Evolutionary conservation across 2,113 vertebrate genomes (phyloP).

Genomic region (Anarrhichthys ocellatus): DNA sequence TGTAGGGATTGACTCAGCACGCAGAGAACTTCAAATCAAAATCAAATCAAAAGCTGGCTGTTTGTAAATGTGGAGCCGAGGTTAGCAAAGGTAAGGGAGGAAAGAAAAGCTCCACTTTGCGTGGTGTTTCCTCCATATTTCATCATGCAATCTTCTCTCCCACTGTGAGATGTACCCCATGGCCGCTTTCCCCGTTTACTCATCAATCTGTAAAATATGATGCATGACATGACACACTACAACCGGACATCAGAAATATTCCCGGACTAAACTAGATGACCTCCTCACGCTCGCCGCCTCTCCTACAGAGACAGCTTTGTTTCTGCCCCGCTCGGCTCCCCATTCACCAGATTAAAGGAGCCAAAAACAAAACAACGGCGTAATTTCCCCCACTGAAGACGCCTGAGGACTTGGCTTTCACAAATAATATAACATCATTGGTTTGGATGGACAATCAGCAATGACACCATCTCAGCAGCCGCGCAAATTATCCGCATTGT

Average conservation of each 20-base stretch:
- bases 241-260: conserved; percentile 29
- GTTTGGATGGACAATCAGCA: conserved; percentile 31
- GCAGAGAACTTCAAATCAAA: conserved; percentile 12
- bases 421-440: conserved; percentile 40
- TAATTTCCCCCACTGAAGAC: conserved; percentile 30
- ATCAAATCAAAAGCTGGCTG: conserved; percentile 29
- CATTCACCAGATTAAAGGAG: conserved; percentile 35
- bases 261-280: conserved; percentile 20
- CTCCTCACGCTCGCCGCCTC: conserved; percentile 5
- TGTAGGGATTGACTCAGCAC: conserved; percentile 29
- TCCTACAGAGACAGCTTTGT: not conserved
- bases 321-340: not conserved
- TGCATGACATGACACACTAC: conserved; percentile 8
- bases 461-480: conserved; percentile 20
- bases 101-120: conserved; percentile 34
- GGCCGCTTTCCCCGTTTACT: conserved; percentile 34
- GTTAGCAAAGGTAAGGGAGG: conserved; percentile 50
- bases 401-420: conserved; percentile 33
- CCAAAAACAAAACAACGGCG: conserved; percentile 5
- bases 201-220: conserved; percentile 47
- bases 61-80: conserved; percentile 37
- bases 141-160: conserved; percentile 73
- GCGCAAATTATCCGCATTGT: not conserved
- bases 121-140: conserved; percentile 68
- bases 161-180: conserved; percentile 38